Conservation (phyloP, 2,888 invertebrate genomes). For the Lasioglossum morio region DNA sequence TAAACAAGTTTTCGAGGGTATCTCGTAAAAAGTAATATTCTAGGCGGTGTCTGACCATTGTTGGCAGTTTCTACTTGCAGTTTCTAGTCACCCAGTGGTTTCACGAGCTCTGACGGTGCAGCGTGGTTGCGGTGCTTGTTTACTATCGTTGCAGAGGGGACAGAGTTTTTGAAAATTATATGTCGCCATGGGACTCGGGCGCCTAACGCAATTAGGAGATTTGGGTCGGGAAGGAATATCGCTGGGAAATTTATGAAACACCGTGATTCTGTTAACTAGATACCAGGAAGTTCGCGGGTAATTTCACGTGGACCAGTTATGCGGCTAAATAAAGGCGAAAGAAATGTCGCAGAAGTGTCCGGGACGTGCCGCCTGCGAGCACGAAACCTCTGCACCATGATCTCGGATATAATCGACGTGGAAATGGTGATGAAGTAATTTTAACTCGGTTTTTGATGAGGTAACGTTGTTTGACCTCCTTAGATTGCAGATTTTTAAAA, state of each 20-base stretch:
- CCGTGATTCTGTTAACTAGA: neutral
- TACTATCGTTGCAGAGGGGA: neutral
- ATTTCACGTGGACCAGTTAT: neutral
- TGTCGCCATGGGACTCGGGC: neutral
- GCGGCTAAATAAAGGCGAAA: neutral
- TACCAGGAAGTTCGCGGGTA: neutral
- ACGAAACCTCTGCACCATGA: neutral
- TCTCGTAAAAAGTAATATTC: neutral
- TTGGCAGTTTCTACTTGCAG: neutral
- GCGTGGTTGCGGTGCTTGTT: neutral
- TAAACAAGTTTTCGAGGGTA: neutral
- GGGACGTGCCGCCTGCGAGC: neutral
- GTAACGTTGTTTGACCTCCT: too few relatives aligned
- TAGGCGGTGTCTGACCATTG: neutral
- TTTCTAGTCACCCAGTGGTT: neutral
- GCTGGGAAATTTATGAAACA: neutral
- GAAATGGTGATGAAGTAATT: neutral
- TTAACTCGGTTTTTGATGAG: too few relatives aligned
- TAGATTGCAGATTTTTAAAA: too few relatives aligned
- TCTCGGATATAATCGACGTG: neutral
- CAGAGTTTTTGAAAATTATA: neutral
- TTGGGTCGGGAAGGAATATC: neutral
- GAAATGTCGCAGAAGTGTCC: neutral
- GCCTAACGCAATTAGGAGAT: neutral
- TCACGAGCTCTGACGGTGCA: neutral